A percentile compares a stretch with the other conserved stretches of the same genome.
Evolutionary conservation across 2,888 invertebrate genomes (phyloP).

Genomic region (Parapristionchus giblindavisi): DNA sequence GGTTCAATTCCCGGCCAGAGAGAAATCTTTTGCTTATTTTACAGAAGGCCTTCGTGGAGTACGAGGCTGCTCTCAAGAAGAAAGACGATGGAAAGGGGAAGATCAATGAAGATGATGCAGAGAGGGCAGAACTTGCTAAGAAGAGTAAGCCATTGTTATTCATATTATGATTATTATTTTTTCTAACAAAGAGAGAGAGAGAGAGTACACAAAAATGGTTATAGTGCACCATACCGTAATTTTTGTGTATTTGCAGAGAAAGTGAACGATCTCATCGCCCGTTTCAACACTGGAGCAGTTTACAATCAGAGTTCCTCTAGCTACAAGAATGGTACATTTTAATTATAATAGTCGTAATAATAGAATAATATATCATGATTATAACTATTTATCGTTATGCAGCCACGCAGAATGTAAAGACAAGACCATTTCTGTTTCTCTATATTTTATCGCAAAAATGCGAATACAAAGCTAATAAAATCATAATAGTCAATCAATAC

Average conservation of each 20-base stretch:
- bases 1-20: constrained; percentile 75
- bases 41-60: constrained; percentile 11
- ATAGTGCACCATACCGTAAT: neutral
- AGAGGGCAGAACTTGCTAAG: constrained; percentile 27
- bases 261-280: constrained; percentile 25
- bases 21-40: too few relatives aligned
- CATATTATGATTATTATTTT: neutral
- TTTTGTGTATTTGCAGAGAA: constrained; percentile 17
- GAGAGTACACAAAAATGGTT: neutral
- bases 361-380: too few relatives aligned
- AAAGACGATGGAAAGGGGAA: neutral
- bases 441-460: too few relatives aligned
- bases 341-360: too few relatives aligned
- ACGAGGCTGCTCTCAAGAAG: constrained; percentile 23
- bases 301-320: neutral
- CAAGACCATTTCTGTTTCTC: too few relatives aligned
- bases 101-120: constrained; percentile 18
- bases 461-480: too few relatives aligned
- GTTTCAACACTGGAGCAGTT: constrained; percentile 30
- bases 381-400: too few relatives aligned
- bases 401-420: too few relatives aligned
- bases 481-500: too few relatives aligned
- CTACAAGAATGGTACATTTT: constrained; percentile 12
- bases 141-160: constrained; percentile 17
- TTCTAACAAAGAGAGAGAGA: neutral